Conservation (phyloP, 1,140 invertebrate genomes). For the Bombus polaris region DNA sequence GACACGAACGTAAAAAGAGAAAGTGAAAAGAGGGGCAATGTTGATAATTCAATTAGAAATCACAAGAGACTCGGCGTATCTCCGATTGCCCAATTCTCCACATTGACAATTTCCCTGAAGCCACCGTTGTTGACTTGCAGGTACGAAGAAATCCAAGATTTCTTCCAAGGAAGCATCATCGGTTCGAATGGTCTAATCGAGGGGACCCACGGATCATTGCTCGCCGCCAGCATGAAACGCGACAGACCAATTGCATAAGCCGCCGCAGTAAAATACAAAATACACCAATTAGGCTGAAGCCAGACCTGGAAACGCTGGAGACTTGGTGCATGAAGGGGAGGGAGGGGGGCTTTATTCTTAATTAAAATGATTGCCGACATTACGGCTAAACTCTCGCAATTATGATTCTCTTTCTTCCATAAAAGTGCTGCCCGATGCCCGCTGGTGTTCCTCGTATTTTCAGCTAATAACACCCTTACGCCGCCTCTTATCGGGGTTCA, state of each 20-base stretch:
- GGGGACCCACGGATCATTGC: background rate
- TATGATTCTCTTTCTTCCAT: conserved; percentile 75
- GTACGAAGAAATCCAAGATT: background rate
- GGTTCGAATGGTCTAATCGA: background rate
- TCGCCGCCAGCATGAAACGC: background rate
- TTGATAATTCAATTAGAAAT: background rate
- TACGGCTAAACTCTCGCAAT: conserved; percentile 80
- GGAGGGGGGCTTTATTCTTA: conserved; percentile 71
- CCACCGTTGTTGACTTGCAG: background rate
- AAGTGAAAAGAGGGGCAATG: no score
- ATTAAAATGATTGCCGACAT: conserved; percentile 81
- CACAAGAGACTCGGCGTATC: background rate
- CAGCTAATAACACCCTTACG: conserved; percentile 79
- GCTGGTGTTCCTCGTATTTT: conserved; percentile 76
- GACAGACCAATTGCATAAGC: conserved; percentile 55
- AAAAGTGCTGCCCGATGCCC: conserved; percentile 75
- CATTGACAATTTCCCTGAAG: background rate
- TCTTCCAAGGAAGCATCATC: background rate
- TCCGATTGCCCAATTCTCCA: no score
- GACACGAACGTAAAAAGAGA: no score
- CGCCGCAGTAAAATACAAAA: conserved; percentile 64
- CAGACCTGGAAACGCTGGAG: background rate
- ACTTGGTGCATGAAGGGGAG: no score
- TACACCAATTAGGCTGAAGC: conserved; percentile 50
- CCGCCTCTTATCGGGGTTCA: conserved; percentile 75